A percentile compares a stretch with the other conserved stretches of the same genome.
phyloP scores from a whole-genome alignment of 2,797 vertebrate genomes.

The Xenops minutus region DNA sequence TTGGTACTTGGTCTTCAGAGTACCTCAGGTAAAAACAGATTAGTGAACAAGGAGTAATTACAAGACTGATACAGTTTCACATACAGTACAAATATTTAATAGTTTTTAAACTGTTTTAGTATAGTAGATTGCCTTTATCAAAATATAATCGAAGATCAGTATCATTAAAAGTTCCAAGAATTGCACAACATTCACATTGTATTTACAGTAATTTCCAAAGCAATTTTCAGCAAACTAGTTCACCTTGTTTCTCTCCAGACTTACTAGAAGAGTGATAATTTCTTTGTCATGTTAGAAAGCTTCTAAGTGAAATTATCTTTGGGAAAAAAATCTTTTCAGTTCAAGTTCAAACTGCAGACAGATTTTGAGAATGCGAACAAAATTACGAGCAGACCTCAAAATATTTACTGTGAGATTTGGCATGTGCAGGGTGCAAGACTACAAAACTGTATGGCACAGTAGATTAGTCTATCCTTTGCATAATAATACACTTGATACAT shows the following conservation, averaged over 20 bases:
- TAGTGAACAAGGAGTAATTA: not conserved
- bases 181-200: not conserved
- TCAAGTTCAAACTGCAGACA: not conserved
- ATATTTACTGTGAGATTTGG: not conserved
- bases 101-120: not conserved
- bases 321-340: not conserved
- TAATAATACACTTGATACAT: not conserved
- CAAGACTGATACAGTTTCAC: not conserved
- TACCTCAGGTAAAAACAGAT: not conserved
- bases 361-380: not conserved
- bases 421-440: not conserved
- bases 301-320: not conserved
- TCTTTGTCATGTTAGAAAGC: not conserved
- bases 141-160: not conserved
- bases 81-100: not conserved
- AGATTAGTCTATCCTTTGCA: not conserved
- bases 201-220: not conserved
- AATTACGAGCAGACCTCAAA: not conserved
- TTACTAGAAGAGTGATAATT: not conserved
- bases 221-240: not conserved
- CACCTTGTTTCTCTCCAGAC: not conserved
- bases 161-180: not conserved
- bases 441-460: not conserved
- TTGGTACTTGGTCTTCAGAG: not conserved
- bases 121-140: not conserved